Percentiles rank a stretch among this genome's conserved stretches.
Conservation (phyloP, 2,888 invertebrate genomes). For the Nasonovia ribisnigri region DNA sequence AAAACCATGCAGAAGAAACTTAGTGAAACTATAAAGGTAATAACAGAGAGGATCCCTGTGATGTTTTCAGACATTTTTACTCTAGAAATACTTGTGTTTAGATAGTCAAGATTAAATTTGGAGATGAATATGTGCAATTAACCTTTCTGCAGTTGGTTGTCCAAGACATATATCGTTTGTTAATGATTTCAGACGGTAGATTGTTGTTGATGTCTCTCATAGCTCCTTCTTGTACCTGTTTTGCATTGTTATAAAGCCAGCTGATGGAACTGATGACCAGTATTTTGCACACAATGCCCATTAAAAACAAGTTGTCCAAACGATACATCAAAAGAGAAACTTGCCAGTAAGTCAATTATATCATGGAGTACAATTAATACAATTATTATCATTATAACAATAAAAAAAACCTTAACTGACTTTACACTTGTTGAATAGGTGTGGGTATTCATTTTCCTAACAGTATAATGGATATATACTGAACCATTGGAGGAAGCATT, state of each 20-base stretch:
- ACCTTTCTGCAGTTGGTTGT: conserved; percentile 73
- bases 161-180: conserved; percentile 73
- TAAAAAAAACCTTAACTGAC: not conserved
- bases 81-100: not conserved
- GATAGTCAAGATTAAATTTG: conserved; percentile 61
- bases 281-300: conserved; percentile 73
- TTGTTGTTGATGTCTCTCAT: conserved; percentile 71
- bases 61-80: conserved; percentile 10
- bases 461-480: conserved; percentile 26
- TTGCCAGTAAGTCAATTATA: conserved; percentile 71
- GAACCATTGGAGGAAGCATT: conserved; percentile 34
- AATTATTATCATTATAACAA: not conserved
- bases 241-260: conserved; percentile 72
- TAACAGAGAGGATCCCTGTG: conserved; percentile 42
- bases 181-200: conserved; percentile 72
- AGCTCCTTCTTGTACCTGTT: conserved; percentile 70
- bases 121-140: conserved; percentile 68
- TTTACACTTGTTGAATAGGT: conserved; percentile 28
- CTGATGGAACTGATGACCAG: conserved; percentile 73
- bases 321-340: conserved; percentile 72
- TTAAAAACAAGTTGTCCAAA: conserved; percentile 70
- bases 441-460: conserved; percentile 60
- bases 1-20: conserved; percentile 72
- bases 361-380: not conserved
- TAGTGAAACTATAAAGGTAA: conserved; percentile 72